Base-by-base conservation (phyloP, 1,140 invertebrate genomes). In the Manduca sexta region DNA sequence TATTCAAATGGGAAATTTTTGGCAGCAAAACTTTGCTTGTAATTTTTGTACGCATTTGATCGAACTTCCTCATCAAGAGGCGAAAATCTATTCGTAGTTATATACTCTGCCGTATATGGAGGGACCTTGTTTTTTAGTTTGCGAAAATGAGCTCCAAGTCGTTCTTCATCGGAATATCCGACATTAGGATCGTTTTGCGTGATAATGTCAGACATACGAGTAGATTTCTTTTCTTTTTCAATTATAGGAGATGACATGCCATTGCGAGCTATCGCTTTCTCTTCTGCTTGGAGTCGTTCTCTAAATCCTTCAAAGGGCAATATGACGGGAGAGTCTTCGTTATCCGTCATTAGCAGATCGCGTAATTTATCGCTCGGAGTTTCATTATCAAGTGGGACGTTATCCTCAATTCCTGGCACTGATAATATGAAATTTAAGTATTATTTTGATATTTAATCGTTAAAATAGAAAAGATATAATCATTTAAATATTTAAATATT, bases 1-100 rank as follows among this genome's bases (percentile, higher is more conserved):
- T 87, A 80, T 53, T 85, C 79, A 45, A 84, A 78, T 12, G 77
- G 69, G 45, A 86, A 79, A 37, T 82, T 74, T 66, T 85, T 84
- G 26, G 72, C 74, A 3, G 69, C 72, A 44, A 85, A 84, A 57
- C 80, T 84, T 48, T 79, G 72, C 56, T 74, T 82, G 42, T 85
- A 85, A 48, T 83, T 84, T 56, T 82, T 76, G 47, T 73, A 53
- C 38, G 80, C 78, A 40, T 84, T 82, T 11, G 76, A 77, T 18
- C 72, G 70, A 8, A 85, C 71, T 65, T 83, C 78, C 31, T 73
- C 77, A 45, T 84, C 82, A 17, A 84, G 54, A 21, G 74, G 71
- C 13, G 75, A 79, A 51, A 69, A 71, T 62, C 72, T 56, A 51
- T 84, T 82, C 16, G 57, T 68, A 12, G 74, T 81, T 6, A 84